Base-by-base conservation (phyloP, 1,140 invertebrate species). In the Cyphomyrmex costatus region DNA sequence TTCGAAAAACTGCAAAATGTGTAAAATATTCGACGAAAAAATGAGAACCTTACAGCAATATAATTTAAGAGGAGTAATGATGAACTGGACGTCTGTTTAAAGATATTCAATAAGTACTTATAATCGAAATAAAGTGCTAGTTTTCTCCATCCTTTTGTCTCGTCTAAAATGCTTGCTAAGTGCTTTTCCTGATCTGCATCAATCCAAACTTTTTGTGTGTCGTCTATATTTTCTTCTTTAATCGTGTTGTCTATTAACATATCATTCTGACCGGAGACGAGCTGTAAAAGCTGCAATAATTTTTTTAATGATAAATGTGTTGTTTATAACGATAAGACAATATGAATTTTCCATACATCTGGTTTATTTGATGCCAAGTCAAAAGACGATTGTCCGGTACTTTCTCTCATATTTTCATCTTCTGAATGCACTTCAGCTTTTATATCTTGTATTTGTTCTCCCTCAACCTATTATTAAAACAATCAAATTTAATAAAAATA, bases 361-460 rank as follows among this genome's bases (percentile, higher is more conserved):
- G 91, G 90, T 42, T 95, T 94, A 74, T 92, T 91, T n/a, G 80
- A 88, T 0, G 94, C 92, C 36, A 94, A 88, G 87, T 95, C 94
- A 21, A 93, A 92, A 3, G 94, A 93, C 16, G 93, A 93, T 78
- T 94, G 90, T 27, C 92, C 94, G 21, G 16, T 30, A 10, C 12
- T 19, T 33, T 70, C 36, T 53, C 89, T 73, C 10, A 87, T 60
- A 14, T 90, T 90, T 24, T 93, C 90, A 24, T 91, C 85, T 1
- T 93, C 93, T 0, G 90, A 86, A 24, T 92, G 86, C 2, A 79
- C 4, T 90, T 91, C 91, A 1, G 16, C 12, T 79, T 91, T 91
- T 60, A 90, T 58, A 65, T 65, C 19, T 30, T 42, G 12, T 19
- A 42, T 30, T 3, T 76, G 60, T 10, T 65, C 51, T 16, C 70